Evolutionary conservation across 2,797 vertebrate genomes (phyloP).

Genomic region (Coreius guichenoti): DNA sequence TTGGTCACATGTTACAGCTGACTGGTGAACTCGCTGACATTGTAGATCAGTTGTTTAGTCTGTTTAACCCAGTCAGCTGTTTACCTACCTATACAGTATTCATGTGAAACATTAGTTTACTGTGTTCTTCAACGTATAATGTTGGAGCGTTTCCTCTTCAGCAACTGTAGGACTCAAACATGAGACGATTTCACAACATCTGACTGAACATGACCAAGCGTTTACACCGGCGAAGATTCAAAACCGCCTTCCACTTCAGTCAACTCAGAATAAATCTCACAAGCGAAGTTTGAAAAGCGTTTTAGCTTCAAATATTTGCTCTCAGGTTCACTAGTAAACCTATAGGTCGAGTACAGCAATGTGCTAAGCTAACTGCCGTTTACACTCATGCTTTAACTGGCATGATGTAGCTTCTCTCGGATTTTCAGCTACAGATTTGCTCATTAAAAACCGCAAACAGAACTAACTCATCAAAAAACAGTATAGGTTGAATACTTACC

Average conservation of each 20-base stretch:
- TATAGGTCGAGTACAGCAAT: neutral
- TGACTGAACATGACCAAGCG: slow-evolving; percentile 29
- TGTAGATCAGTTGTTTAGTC: neutral
- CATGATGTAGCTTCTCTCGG: slow-evolving; percentile 12
- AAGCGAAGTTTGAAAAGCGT: neutral
- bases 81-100: neutral
- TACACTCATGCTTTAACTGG: slow-evolving; percentile 28
- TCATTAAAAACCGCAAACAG: neutral
- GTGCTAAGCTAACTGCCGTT: slow-evolving; percentile 44
- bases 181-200: slow-evolving; percentile 19
- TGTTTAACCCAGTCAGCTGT: neutral
- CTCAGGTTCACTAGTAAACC: neutral
- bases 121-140: neutral
- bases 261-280: neutral
- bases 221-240: slow-evolving; percentile 3
- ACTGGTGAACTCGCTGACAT: slow-evolving; percentile 18
- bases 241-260: neutral
- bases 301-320: neutral
- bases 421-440: neutral
- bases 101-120: neutral
- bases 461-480: neutral
- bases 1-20: slow-evolving; percentile 16
- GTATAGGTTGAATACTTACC: slow-evolving; percentile 58
- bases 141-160: neutral
- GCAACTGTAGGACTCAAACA: neutral